Percentiles rank a stretch among this genome's conserved stretches.
phyloP scores from a whole-genome alignment of 2,888 invertebrate species.

The Allacma fusca region DNA sequence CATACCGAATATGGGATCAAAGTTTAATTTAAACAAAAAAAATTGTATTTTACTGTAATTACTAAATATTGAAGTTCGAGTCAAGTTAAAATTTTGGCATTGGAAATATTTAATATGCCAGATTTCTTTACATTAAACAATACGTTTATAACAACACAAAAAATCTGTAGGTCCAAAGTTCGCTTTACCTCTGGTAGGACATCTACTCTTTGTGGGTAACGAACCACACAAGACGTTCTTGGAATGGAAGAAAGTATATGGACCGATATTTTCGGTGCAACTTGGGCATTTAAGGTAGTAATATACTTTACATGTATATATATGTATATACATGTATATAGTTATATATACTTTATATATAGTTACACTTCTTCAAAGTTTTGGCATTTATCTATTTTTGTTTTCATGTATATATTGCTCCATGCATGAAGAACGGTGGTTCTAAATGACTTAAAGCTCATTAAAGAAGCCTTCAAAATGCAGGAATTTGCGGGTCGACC shows the following conservation, averaged over 20 bases:
- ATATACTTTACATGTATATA: not conserved
- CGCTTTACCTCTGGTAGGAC: constrained; percentile 16
- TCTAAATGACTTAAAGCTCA: not conserved
- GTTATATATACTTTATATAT: not conserved
- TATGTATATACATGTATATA: not conserved
- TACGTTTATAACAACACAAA: too few species aligned
- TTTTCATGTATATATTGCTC: not conserved
- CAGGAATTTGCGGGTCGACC: not conserved
- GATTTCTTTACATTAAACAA: too few species aligned
- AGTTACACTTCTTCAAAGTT: too few species aligned
- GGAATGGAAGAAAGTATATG: constrained; percentile 36
- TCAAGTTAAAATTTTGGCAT: too few species aligned
- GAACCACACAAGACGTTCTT: constrained; percentile 23
- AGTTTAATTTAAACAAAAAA: too few species aligned
- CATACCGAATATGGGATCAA: too few species aligned
- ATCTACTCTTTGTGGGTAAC: constrained; percentile 14
- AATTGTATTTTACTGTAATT: too few species aligned
- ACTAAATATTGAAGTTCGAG: too few species aligned
- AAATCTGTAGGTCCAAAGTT: too few species aligned
- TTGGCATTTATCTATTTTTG: too few species aligned
- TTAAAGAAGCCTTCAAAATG: not conserved
- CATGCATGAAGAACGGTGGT: not conserved
- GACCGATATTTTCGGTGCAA: constrained; percentile 26
- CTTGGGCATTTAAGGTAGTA: constrained; percentile 18
- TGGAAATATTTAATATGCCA: too few species aligned